Evolutionary conservation across 2,113 vertebrate genomes (phyloP).

Genomic region (Myocastor coypus): DNA sequence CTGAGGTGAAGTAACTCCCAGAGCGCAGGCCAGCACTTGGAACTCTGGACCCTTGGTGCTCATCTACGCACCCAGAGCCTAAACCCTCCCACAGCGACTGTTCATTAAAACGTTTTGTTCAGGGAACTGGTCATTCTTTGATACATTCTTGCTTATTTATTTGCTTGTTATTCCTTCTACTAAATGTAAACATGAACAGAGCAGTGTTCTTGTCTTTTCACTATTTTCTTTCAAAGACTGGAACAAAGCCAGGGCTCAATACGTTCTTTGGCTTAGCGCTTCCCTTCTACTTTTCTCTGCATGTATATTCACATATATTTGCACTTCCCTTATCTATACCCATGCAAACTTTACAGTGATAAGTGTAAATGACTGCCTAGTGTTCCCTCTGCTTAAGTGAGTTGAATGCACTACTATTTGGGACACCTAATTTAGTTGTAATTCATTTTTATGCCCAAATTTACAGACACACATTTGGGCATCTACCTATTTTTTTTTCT

Average conservation of each 20-base stretch:
- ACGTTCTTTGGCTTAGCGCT: background rate
- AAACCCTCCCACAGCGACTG: background rate
- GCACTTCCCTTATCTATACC: background rate
- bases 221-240: background rate
- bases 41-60: background rate
- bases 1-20: background rate
- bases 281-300: background rate
- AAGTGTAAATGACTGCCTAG: background rate
- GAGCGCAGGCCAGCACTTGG: background rate
- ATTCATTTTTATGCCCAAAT: background rate
- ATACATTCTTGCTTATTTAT: background rate
- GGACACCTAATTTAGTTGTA: background rate
- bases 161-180: background rate
- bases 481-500: background rate
- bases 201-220: background rate
- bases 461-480: background rate
- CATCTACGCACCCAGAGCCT: background rate
- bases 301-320: background rate
- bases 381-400: background rate
- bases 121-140: background rate
- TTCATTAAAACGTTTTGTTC: background rate
- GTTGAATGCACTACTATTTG: background rate
- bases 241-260: conserved; percentile 1
- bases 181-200: background rate
- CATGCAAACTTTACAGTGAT: background rate